Evolutionary conservation across 2,113 vertebrate species (phyloP), one percentile per base, ranked within the genome.

Genomic region (Sceloporus tristichus): DNA sequence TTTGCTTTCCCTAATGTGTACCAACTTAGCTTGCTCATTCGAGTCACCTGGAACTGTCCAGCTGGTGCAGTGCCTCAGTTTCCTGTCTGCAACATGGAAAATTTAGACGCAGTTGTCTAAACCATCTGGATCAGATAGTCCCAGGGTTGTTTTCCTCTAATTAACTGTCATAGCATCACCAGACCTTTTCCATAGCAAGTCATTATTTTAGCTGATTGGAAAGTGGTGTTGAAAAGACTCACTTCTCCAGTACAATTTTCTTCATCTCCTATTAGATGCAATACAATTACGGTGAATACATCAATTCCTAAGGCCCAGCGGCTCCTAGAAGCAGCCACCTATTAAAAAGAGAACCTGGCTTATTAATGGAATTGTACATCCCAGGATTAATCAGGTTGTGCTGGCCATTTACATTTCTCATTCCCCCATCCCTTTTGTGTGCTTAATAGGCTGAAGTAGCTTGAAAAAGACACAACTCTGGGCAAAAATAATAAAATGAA

Each of bases 341-440:
- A 97, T 97, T 97, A 96, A 96, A 38, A 27, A 34, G 38, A 79
- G 29, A 71, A 16, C 93, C 90, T 74, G 93, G 82, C 93, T 97
- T 97, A 97, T 97, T 97, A 97, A 97, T 96, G 95, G 95, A 96
- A 97, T 97, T 94, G 96, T 96, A 97, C 95, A 95, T 93, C 94
- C 87, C 94, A 95, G 96, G 96, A 97, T 97, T 97, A 97, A 97
- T 97, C 95, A 92, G 95, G 95, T 95, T 23, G 85, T 13, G 0
- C 87, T 90, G 95, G 94, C 95, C 96, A 96, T 97, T 97, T 97
- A 96, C 96, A 97, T 96, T 97, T 96, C 96, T 96, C 96, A 97
- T 95, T 97, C 96, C 94, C 94, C 96, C 96, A 96, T 95, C 96
- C 95, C 96, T 97, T 97, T 96, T 97, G 96, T 97, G 96, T 96